phyloP scores from a whole-genome alignment of 1,140 invertebrate genomes.

The Nebria ingens region DNA sequence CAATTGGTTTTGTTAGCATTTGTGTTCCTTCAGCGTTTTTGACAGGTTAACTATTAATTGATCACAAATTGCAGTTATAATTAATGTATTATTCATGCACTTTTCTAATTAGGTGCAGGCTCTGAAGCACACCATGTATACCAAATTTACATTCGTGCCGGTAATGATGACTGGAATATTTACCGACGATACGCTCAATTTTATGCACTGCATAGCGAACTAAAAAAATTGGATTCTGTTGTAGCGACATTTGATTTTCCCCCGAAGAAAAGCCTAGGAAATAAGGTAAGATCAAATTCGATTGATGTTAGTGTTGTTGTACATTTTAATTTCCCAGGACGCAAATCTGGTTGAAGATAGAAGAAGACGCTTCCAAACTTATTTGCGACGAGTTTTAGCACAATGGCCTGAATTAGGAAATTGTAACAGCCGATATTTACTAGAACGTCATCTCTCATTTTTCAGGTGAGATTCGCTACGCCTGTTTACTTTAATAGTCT shows the following conservation, averaged over 20 bases:
- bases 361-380: slow-evolving; percentile 62
- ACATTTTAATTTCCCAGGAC: slow-evolving; percentile 44
- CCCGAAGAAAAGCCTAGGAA: slow-evolving; percentile 85
- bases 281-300: slow-evolving; percentile 52
- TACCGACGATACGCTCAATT: slow-evolving; percentile 88
- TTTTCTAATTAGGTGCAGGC: slow-evolving; percentile 28
- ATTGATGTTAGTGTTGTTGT: slow-evolving; percentile 13
- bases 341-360: slow-evolving; percentile 69
- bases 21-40: slow-evolving; percentile 88
- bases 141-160: slow-evolving; percentile 79
- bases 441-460: slow-evolving; percentile 65
- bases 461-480: slow-evolving; percentile 53
- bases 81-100: slow-evolving; percentile 11
- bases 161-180: slow-evolving; percentile 87
- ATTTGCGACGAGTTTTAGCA: slow-evolving; percentile 65
- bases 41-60: slow-evolving; percentile 72
- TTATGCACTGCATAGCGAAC: slow-evolving; percentile 64
- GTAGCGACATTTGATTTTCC: slow-evolving; percentile 79
- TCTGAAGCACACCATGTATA: slow-evolving; percentile 74
- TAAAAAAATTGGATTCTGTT: slow-evolving; percentile 72
- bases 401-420: slow-evolving; percentile 57
- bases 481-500: slow-evolving; percentile 8
- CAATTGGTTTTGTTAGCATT: slow-evolving; percentile 53
- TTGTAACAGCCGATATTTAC: slow-evolving; percentile 54
- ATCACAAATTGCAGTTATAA: slow-evolving; percentile 40